phyloP scores from a whole-genome alignment of 2,888 invertebrate species.

The Hydriomena furcata region DNA sequence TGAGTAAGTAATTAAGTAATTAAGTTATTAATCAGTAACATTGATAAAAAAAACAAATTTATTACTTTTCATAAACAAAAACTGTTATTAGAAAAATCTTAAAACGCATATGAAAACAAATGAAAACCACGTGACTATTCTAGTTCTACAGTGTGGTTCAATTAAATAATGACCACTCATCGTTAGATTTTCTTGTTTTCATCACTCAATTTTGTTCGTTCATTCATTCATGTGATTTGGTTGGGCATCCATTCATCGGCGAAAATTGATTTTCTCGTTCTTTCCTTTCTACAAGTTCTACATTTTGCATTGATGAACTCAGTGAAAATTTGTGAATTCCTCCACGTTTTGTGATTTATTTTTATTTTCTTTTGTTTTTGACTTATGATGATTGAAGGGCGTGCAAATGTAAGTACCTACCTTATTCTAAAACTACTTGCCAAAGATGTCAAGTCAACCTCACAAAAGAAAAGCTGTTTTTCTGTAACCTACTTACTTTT shows the following conservation, averaged over 20 bases:
- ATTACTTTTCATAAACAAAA: no score
- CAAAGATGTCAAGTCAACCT: no score
- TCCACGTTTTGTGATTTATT: slow-evolving; percentile 29
- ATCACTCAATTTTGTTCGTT: neutral
- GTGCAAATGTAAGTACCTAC: slow-evolving; percentile 72
- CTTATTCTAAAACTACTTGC: neutral
- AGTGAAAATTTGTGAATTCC: slow-evolving; percentile 2
- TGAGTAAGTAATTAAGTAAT: no score
- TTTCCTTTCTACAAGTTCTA: neutral
- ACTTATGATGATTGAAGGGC: slow-evolving; percentile 80
- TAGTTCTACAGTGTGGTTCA: no score
- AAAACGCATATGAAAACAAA: no score
- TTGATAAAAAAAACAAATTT: no score
- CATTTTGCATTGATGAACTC: neutral
- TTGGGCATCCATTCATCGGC: no score
- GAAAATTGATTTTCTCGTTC: slow-evolving; percentile 16
- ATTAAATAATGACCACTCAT: no score
- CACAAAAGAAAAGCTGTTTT: slow-evolving; percentile 7
- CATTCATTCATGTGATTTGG: slow-evolving; percentile 41
- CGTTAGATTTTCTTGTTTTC: no score
- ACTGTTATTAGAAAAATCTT: no score
- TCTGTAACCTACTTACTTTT: slow-evolving; percentile 44
- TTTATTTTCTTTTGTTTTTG: slow-evolving; percentile 54
- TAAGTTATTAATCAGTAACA: no score
- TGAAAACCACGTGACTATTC: no score